Evolutionary conservation across 1,140 invertebrate species (phyloP).

Genomic region (Drosophila albomicans): DNA sequence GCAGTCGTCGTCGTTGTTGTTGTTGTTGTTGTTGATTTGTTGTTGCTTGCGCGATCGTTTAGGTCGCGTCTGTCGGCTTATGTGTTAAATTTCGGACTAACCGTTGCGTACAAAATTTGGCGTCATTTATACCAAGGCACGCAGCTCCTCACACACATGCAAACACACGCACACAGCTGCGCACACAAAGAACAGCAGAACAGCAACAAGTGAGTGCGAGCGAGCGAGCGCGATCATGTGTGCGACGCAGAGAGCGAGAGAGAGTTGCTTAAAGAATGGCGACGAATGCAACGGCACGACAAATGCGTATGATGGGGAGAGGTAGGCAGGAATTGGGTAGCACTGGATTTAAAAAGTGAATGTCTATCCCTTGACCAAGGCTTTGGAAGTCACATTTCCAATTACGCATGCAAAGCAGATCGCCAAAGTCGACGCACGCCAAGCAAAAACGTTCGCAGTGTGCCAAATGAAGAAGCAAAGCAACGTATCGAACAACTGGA

Average conservation of each 20-base stretch:
- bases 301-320: slow-evolving; percentile 17
- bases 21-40: slow-evolving; percentile 40
- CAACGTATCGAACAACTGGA: slow-evolving; percentile 2
- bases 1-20: slow-evolving; percentile 48
- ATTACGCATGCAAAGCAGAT: slow-evolving; percentile 57
- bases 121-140: slow-evolving; percentile 76
- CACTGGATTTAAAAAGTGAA: slow-evolving; percentile 61
- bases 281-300: slow-evolving; percentile 29
- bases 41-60: slow-evolving; percentile 39
- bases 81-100: slow-evolving; percentile 73
- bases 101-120: slow-evolving; percentile 71
- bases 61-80: slow-evolving; percentile 54
- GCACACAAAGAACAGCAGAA: slow-evolving; percentile 20
- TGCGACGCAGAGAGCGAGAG: slow-evolving; percentile 1
- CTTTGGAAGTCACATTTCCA: slow-evolving; percentile 14
- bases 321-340: not conserved
- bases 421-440: slow-evolving; percentile 55
- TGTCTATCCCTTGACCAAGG: slow-evolving; percentile 64
- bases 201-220: slow-evolving; percentile 22
- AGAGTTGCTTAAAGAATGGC: slow-evolving; percentile 6
- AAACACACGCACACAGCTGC: slow-evolving; percentile 21
- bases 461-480: slow-evolving; percentile 45
- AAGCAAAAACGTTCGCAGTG: slow-evolving; percentile 49
- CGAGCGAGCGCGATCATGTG: not conserved
- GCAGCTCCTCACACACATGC: slow-evolving; percentile 37